These are phyloP conservation scores for Parnassius smintheus DNA, from an alignment of 2,888 invertebrate species.

Conservation along the genomic window DNA sequence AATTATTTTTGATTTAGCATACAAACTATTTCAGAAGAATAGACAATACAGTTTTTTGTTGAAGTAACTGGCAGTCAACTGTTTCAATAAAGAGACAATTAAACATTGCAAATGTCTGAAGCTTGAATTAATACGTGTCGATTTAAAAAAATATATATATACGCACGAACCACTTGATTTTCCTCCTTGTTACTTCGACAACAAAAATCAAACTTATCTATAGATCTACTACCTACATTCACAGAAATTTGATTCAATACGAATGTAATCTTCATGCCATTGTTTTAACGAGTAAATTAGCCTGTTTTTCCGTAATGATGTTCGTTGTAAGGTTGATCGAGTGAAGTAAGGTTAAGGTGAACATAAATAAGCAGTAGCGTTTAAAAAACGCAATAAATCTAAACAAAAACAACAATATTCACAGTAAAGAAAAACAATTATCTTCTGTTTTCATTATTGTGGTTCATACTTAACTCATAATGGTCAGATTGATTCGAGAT, in stretches of 20 bases:
- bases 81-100: slow-evolving; percentile 8
- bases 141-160: not conserved
- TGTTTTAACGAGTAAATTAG: slow-evolving; percentile 7
- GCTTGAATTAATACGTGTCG: not conserved
- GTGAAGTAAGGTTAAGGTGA: slow-evolving; percentile 1
- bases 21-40: slow-evolving; percentile 10
- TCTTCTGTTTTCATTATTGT: no score
- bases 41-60: not conserved
- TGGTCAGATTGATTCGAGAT: no score
- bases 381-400: no score
- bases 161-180: slow-evolving; percentile 20
- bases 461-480: no score
- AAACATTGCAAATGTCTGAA: slow-evolving; percentile 1
- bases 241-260: not conserved
- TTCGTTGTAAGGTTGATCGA: slow-evolving; percentile 15
- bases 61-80: slow-evolving; percentile 10
- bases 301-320: slow-evolving; percentile 6
- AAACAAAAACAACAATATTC: no score
- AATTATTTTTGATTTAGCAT: not conserved
- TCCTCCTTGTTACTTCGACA: slow-evolving; percentile 27
- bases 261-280: not conserved
- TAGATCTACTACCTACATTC: slow-evolving; percentile 16
- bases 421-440: no score
- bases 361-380: not conserved
- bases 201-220: slow-evolving; percentile 17